Percentiles rank a stretch among this genome's conserved stretches.
phyloP scores from a whole-genome alignment of 2,888 invertebrate genomes.

The Pristionchus fissidentatus region DNA sequence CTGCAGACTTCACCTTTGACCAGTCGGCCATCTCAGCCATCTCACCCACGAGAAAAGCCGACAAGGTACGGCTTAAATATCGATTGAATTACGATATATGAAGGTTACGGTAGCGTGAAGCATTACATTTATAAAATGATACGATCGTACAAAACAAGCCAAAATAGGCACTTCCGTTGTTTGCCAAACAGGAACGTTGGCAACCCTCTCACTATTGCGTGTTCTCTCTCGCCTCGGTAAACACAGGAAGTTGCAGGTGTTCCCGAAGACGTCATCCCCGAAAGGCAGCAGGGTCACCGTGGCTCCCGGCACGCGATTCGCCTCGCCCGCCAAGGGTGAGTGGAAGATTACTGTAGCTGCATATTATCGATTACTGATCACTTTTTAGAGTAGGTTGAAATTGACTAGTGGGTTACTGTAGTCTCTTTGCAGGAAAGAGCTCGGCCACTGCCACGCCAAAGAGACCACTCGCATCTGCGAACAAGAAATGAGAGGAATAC shows the following conservation, averaged over 20 bases:
- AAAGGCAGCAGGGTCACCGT: constrained; percentile 19
- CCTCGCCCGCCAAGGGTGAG: constrained; percentile 8
- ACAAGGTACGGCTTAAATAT: constrained; percentile 31
- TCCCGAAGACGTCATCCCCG: constrained; percentile 47
- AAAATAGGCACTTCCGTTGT: no score
- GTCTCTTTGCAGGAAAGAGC: neutral
- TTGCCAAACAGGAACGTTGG: neutral
- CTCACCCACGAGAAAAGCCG: constrained; percentile 7
- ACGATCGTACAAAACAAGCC: no score
- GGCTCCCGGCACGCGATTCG: constrained; percentile 31
- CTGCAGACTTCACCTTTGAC: neutral
- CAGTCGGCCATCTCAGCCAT: constrained; percentile 38
- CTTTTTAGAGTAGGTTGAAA: neutral
- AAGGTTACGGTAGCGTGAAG: neutral
- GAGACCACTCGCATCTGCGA: neutral
- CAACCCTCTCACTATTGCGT: neutral
- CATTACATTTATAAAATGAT: neutral
- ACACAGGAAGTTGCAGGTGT: neutral
- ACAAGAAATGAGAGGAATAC: neutral
- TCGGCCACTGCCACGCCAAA: neutral
- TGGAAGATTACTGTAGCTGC: neutral
- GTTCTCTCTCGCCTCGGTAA: no score
- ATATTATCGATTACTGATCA: neutral
- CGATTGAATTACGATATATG: neutral
- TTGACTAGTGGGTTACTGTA: neutral